Conservation (phyloP, 2,797 vertebrate genomes). For the Ctenochaetus hawaiiensis region DNA sequence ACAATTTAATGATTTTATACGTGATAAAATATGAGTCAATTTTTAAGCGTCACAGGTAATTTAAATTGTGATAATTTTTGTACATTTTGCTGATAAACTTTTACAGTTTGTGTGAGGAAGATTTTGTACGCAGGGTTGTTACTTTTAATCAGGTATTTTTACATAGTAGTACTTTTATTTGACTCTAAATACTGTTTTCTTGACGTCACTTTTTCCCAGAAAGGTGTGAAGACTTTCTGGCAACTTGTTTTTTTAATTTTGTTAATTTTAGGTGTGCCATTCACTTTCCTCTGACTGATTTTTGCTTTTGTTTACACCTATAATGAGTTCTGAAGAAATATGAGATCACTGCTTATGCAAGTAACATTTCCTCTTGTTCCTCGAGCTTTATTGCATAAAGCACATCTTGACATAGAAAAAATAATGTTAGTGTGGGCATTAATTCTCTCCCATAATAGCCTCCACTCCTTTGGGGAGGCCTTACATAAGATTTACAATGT, state of each 20-base stretch:
- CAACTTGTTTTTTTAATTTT: no score
- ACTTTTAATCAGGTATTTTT: neutral
- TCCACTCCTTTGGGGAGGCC: no score
- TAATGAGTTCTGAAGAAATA: neutral
- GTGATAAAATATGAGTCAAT: no score
- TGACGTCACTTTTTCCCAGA: neutral
- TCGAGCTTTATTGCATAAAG: neutral
- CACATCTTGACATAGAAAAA: neutral
- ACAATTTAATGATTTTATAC: no score
- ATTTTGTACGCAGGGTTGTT: neutral
- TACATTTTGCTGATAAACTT: no score
- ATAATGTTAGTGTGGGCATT: no score
- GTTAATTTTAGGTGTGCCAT: no score
- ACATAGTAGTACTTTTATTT: neutral
- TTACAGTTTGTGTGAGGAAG: no score
- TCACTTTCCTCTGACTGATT: neutral
- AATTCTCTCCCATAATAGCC: no score
- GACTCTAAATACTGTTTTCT: neutral
- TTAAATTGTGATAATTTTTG: no score
- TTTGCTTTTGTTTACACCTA: neutral
- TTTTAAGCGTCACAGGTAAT: no score
- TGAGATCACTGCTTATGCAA: neutral
- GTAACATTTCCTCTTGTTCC: constrained; percentile 1
- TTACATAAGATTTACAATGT: no score
- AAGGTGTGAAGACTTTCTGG: neutral